phyloP scores from a whole-genome alignment of 2,888 invertebrate genomes.

The Spodoptera littoralis region DNA sequence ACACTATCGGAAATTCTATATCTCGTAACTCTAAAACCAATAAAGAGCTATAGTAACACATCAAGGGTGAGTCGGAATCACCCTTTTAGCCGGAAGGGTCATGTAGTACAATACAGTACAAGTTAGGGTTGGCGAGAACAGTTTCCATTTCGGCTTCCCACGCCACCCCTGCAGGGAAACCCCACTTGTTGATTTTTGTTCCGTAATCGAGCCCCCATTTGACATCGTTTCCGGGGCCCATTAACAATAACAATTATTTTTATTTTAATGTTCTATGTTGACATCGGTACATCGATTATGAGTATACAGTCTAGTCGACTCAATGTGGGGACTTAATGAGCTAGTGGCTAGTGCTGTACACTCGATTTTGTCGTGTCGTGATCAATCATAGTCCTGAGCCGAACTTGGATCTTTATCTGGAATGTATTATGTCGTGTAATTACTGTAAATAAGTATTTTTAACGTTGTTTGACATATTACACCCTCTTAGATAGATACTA shows the following conservation, averaged over 20 bases:
- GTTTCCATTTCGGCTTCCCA: conserved; percentile 82
- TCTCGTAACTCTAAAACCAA: conserved; percentile 45
- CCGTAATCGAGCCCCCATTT: conserved; percentile 74
- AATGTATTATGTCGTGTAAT: conserved; percentile 20
- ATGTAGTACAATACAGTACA: conserved; percentile 63
- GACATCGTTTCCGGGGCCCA: conserved; percentile 77
- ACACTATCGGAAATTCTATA: conserved; percentile 18
- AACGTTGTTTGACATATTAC: no score
- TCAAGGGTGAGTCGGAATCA: conserved; percentile 40
- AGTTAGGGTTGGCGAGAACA: conserved; percentile 80
- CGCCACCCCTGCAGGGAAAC: conserved; percentile 80
- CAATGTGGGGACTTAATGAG: conserved; percentile 51
- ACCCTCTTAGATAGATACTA: no score
- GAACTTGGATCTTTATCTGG: conserved; percentile 33
- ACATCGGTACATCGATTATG: conserved; percentile 55
- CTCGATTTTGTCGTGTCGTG: conserved; percentile 30
- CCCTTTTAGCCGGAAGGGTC: conserved; percentile 78
- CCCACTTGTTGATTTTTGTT: conserved; percentile 83
- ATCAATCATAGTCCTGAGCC: conserved; percentile 37
- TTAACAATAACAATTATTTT: conserved; percentile 67
- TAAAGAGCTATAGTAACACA: conserved; percentile 37
- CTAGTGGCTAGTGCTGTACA: conserved; percentile 31
- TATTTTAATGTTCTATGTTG: conserved; percentile 64
- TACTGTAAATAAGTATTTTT: background rate
- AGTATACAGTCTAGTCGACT: conserved; percentile 23